Percentiles rank a stretch among this genome's conserved stretches.
Conservation (phyloP, 1,140 invertebrate genomes). For the Calycopis cecrops region DNA sequence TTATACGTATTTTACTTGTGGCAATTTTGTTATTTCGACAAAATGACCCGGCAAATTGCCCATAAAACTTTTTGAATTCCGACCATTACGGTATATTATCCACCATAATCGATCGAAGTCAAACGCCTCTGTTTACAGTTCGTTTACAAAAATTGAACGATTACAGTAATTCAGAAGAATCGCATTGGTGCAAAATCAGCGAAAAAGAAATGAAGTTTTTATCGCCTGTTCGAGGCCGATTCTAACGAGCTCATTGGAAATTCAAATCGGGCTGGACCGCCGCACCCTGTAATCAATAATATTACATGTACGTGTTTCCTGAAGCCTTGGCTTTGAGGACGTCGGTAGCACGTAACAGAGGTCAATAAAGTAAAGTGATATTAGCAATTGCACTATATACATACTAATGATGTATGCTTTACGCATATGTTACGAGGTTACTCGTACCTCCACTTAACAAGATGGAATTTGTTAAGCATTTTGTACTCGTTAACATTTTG, state of each 20-base stretch:
- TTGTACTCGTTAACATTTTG: too few species aligned
- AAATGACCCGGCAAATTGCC: not conserved
- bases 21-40: not conserved
- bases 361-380: conserved; percentile 16
- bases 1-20: too few species aligned
- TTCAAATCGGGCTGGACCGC: conserved; percentile 64
- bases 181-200: conserved; percentile 43
- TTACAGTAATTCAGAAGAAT: conserved; percentile 36
- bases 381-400: conserved; percentile 8
- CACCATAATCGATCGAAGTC: conserved; percentile 28
- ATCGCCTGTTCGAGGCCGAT: conserved; percentile 50
- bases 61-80: conserved; percentile 24
- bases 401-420: not conserved
- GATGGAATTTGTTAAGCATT: too few species aligned
- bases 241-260: conserved; percentile 72
- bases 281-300: conserved; percentile 69
- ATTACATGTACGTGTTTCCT: conserved; percentile 70
- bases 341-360: conserved; percentile 20
- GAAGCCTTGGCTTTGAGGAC: conserved; percentile 36
- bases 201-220: conserved; percentile 59
- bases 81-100: conserved; percentile 26
- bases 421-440: too few species aligned
- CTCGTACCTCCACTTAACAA: too few species aligned
- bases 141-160: conserved; percentile 46
- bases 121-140: conserved; percentile 36